Evolutionary conservation across 2,797 vertebrate species (phyloP).

Genomic region (Babyrousa celebensis): DNA sequence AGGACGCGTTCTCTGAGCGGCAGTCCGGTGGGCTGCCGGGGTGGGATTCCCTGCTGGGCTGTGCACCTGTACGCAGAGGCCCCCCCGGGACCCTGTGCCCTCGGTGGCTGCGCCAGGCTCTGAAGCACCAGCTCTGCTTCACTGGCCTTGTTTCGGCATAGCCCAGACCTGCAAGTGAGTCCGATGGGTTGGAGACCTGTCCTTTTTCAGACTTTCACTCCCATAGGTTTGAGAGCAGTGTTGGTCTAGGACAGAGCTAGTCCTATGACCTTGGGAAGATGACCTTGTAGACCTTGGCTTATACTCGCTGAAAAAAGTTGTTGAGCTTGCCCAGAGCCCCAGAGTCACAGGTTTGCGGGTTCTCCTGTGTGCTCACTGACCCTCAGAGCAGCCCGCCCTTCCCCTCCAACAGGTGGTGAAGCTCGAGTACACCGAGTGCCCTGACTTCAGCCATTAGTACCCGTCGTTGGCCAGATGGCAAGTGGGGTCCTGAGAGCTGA

Average conservation of each 20-base stretch:
- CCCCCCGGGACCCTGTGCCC: neutral
- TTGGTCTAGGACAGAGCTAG: neutral
- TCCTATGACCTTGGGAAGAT: neutral
- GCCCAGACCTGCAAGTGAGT: neutral
- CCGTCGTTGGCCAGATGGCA: neutral
- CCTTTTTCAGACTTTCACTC: neutral
- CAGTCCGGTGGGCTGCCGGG: neutral
- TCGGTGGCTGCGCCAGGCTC: neutral
- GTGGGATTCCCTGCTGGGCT: too few relatives aligned
- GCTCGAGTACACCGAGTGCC: rapidly evolving
- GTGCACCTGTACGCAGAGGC: rapidly evolving
- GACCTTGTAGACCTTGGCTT: conserved; percentile 55
- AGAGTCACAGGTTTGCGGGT: neutral
- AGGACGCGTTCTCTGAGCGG: neutral
- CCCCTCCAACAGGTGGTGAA: rapidly evolving
- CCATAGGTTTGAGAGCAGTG: neutral
- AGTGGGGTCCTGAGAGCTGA: neutral
- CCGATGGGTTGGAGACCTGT: neutral
- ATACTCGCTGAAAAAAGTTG: neutral
- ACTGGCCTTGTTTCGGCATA: neutral
- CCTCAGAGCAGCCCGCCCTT: neutral
- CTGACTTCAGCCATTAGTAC: neutral
- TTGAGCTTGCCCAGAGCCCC: rapidly evolving
- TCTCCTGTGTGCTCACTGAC: neutral
- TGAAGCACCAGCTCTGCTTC: neutral